A percentile compares a stretch with the other conserved stretches of the same genome.
These are phyloP conservation scores for Cosmorhoe ocellata DNA, from an alignment of 2,888 invertebrate genomes.

Conservation along the genomic window DNA sequence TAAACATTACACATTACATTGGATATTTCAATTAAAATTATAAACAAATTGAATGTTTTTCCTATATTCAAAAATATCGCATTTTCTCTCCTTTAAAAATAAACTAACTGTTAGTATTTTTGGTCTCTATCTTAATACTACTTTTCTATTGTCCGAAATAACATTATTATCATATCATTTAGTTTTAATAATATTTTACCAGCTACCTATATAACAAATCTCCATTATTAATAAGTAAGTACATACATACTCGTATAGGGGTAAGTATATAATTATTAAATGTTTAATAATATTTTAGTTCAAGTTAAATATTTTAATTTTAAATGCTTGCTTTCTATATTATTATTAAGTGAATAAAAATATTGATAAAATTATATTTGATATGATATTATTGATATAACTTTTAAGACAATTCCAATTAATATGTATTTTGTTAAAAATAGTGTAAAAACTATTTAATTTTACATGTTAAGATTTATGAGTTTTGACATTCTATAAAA, in stretches of 20 bases:
- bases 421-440: too few relatives aligned
- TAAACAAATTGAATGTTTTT: constrained; percentile 1
- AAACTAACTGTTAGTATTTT: constrained; percentile 36
- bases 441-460: too few relatives aligned
- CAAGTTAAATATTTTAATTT: neutral
- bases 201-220: too few relatives aligned
- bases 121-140: constrained; percentile 60
- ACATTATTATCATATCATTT: constrained; percentile 51
- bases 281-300: neutral
- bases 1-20: neutral
- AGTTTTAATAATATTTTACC: constrained; percentile 28
- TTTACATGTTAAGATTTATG: too few relatives aligned
- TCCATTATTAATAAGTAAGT: constrained; percentile 22
- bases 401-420: too few relatives aligned
- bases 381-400: constrained; percentile 68
- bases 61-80: constrained; percentile 2
- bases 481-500: too few relatives aligned
- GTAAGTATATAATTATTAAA: neutral
- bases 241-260: neutral
- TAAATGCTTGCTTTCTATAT: neutral
- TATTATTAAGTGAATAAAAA: neutral
- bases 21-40: neutral
- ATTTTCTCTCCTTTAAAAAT: constrained; percentile 16
- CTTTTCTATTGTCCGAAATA: constrained; percentile 56
- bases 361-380: constrained; percentile 19